These are phyloP conservation scores for Eulithis prunata DNA, from an alignment of 2,888 invertebrate species.

Conservation along the genomic window DNA sequence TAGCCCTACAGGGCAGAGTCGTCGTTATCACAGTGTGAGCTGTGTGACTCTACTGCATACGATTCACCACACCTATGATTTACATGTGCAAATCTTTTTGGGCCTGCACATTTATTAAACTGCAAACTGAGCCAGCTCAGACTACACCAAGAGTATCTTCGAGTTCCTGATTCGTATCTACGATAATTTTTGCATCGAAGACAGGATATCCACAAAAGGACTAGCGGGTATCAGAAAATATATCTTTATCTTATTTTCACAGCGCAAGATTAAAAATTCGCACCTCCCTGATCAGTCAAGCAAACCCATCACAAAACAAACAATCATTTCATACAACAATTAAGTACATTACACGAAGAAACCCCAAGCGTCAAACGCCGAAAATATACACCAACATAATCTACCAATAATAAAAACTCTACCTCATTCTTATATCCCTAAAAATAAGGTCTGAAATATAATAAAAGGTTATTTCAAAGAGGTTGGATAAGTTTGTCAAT, in stretches of 20 bases:
- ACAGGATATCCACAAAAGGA: constrained; percentile 15
- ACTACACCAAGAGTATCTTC: no score
- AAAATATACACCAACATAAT: constrained; percentile 36
- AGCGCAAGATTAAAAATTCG: constrained; percentile 49
- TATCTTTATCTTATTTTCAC: constrained; percentile 27
- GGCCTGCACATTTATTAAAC: no score
- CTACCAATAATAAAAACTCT: constrained; percentile 16
- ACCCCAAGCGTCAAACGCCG: constrained; percentile 79
- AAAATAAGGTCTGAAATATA: constrained; percentile 45
- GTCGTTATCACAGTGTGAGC: no score
- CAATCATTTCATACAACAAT: constrained; percentile 75
- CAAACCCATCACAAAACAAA: constrained; percentile 70
- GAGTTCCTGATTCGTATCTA: no score
- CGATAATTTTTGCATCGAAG: no score
- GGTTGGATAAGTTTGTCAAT: constrained; percentile 9
- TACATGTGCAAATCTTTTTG: no score
- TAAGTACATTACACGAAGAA: constrained; percentile 71
- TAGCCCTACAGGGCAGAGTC: no score
- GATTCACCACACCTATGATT: no score
- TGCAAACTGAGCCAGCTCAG: background rate
- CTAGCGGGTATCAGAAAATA: constrained; percentile 35
- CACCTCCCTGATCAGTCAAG: constrained; percentile 58
- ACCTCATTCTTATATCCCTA: background rate
- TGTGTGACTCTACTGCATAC: no score
- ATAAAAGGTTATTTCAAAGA: background rate